Evolutionary conservation across 1,140 invertebrate genomes (phyloP).

Genomic region (Drosophila guanche): DNA sequence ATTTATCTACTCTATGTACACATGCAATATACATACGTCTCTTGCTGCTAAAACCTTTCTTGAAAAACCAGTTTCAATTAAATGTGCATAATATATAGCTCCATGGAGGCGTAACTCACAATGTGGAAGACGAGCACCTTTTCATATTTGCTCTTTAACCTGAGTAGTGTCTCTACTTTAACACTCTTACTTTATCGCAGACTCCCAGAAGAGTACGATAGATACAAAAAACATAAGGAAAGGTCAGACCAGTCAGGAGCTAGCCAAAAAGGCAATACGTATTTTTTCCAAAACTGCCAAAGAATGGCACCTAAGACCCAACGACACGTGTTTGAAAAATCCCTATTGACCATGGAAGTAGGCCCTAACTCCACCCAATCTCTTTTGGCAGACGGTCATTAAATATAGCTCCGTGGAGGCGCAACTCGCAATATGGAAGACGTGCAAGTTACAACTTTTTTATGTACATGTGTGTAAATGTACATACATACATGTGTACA

Average conservation of each 20-base stretch:
- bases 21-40: too few species aligned
- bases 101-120: too few species aligned
- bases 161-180: slow-evolving; percentile 6
- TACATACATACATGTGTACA: slow-evolving; percentile 2
- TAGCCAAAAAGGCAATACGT: slow-evolving; percentile 5
- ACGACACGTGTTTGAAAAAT: slow-evolving; percentile 44
- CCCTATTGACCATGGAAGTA: slow-evolving; percentile 53
- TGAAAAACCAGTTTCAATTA: slow-evolving; percentile 31
- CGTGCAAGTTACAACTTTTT: slow-evolving; percentile 61
- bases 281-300: background rate
- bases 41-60: slow-evolving; percentile 8
- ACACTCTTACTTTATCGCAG: slow-evolving; percentile 10
- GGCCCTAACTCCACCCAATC: slow-evolving; percentile 9
- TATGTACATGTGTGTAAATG: background rate
- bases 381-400: slow-evolving; percentile 31
- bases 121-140: slow-evolving; percentile 11
- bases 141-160: slow-evolving; percentile 4
- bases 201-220: background rate
- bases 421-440: slow-evolving; percentile 50
- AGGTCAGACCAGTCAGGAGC: background rate
- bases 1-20: too few species aligned
- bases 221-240: slow-evolving; percentile 34
- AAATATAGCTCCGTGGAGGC: slow-evolving; percentile 65
- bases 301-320: slow-evolving; percentile 8
- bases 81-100: background rate